Conservation (phyloP, 2,797 vertebrate genomes). For the Phrynocephalus forsythii region DNA sequence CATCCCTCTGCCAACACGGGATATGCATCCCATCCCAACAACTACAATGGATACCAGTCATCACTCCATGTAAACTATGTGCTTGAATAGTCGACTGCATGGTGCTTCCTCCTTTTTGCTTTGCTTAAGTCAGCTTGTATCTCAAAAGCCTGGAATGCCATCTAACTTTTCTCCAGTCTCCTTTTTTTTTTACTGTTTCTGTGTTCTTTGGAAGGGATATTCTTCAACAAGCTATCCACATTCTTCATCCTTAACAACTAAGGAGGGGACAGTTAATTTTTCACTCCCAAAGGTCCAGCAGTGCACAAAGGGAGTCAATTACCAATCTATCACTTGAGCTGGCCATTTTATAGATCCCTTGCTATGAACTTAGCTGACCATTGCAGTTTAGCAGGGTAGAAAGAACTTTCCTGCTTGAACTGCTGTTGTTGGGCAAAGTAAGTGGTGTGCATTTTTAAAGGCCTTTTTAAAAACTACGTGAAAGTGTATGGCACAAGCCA, state of each 20-base stretch:
- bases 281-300: not conserved
- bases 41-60: too few species aligned
- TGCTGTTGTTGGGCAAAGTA: not conserved
- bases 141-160: not conserved
- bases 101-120: too few species aligned
- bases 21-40: too few species aligned
- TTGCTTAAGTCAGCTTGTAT: not conserved
- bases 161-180: not conserved
- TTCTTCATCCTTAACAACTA: constrained; percentile 20
- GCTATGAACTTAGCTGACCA: constrained; percentile 9
- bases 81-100: not conserved
- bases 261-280: not conserved
- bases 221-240: not conserved
- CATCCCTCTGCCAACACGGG: too few species aligned
- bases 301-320: constrained; percentile 9
- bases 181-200: not conserved
- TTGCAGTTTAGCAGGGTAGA: not conserved
- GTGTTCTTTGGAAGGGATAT: not conserved
- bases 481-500: too few species aligned
- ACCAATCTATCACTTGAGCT: constrained; percentile 5
- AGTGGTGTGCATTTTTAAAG: too few species aligned
- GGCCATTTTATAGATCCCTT: constrained; percentile 10
- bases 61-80: not conserved
- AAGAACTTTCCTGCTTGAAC: not conserved
- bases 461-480: not conserved